phyloP scores from a whole-genome alignment of 2,113 vertebrate genomes.

The Antidorcas marsupialis region DNA sequence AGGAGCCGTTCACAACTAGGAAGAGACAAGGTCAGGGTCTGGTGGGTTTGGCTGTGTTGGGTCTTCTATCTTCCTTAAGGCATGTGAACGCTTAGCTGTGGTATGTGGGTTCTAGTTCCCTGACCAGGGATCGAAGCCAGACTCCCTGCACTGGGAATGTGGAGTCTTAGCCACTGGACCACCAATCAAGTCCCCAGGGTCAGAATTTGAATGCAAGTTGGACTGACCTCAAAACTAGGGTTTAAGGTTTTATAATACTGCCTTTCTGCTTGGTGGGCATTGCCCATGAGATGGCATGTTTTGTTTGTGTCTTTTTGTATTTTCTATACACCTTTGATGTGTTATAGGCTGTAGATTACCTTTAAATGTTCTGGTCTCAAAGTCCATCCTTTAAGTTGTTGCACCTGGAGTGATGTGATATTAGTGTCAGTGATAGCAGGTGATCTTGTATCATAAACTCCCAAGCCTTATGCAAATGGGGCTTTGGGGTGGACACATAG shows the following conservation, averaged over 20 bases:
- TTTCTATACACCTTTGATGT: neutral
- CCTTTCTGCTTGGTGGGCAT: neutral
- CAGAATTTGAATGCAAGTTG: neutral
- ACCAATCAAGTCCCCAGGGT: neutral
- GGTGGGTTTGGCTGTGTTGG: neutral
- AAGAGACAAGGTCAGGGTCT: neutral
- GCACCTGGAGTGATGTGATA: neutral
- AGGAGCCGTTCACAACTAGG: neutral
- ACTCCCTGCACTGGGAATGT: neutral
- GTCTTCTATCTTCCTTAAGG: neutral
- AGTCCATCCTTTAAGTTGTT: neutral
- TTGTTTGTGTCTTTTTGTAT: neutral
- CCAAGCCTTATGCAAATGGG: neutral
- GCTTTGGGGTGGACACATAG: neutral
- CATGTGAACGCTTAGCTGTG: neutral
- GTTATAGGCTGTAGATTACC: neutral
- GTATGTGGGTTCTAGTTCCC: neutral
- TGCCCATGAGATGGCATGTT: neutral
- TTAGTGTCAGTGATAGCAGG: neutral
- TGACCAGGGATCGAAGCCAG: neutral
- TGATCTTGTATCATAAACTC: conserved; percentile 1
- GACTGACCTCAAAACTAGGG: neutral
- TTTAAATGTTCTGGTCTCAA: conserved; percentile 21
- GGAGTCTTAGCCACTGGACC: neutral
- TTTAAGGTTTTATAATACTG: neutral